Evolutionary conservation across 2,113 vertebrate species (phyloP).

Genomic region (Psephotus haematonotus): DNA sequence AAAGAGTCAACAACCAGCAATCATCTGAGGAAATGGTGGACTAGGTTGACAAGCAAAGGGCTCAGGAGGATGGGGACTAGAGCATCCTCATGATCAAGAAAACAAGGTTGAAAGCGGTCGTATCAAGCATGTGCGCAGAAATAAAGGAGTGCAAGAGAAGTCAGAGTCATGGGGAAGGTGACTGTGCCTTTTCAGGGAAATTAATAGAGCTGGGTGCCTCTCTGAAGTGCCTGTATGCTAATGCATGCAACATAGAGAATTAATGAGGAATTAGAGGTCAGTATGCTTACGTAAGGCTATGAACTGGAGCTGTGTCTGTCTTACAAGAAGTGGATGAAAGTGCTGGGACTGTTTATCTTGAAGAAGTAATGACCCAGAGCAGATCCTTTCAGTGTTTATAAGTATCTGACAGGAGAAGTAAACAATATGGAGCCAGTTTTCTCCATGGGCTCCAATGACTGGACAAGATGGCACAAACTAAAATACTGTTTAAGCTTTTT

Average conservation of each 20-base stretch:
- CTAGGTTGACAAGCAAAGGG: background rate
- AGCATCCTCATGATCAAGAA: background rate
- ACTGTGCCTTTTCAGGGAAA: background rate
- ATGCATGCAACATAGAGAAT: background rate
- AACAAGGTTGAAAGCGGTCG: background rate
- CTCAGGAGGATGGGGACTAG: background rate
- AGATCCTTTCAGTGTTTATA: background rate
- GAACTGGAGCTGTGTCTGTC: background rate
- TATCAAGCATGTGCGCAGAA: background rate
- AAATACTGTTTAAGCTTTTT: background rate
- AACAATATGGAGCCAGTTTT: background rate
- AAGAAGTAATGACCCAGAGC: background rate
- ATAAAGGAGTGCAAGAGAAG: background rate
- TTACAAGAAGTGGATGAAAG: background rate
- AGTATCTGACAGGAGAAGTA: background rate
- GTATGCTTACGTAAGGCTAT: background rate
- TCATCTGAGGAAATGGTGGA: background rate
- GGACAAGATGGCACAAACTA: background rate
- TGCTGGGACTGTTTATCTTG: background rate
- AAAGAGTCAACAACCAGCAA: background rate
- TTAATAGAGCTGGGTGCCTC: background rate
- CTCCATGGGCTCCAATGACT: background rate
- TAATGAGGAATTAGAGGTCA: background rate
- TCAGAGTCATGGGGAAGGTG: background rate
- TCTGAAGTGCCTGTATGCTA: background rate